Evolutionary conservation across 2,797 vertebrate genomes (phyloP).

Genomic region (Philypnodon macrostomus): DNA sequence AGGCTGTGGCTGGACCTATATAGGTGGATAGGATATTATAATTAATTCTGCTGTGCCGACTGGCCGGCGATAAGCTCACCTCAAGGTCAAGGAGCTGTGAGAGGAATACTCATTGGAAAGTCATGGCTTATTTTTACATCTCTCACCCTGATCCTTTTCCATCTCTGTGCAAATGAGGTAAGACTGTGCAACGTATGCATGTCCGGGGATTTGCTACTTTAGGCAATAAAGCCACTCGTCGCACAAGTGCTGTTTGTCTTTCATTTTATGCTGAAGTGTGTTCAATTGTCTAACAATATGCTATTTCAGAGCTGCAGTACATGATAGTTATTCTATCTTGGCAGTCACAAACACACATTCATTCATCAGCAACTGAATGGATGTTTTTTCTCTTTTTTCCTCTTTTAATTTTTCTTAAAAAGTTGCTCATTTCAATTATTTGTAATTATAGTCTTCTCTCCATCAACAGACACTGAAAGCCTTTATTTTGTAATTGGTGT

Average conservation of each 20-base stretch:
- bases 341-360: too few relatives aligned
- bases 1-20: conserved; percentile 53
- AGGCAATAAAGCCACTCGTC: neutral
- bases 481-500: too few relatives aligned
- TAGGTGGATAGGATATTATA: conserved; percentile 73
- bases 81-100: conserved; percentile 79
- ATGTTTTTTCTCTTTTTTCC: too few relatives aligned
- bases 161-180: conserved; percentile 55
- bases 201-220: conserved; percentile 19
- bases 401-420: too few relatives aligned
- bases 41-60: conserved; percentile 70
- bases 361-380: too few relatives aligned
- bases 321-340: too few relatives aligned
- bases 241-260: conserved; percentile 9
- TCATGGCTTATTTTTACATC: conserved; percentile 65
- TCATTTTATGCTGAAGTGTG: conserved; percentile 8
- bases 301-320: neutral
- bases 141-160: conserved; percentile 53
- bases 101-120: conserved; percentile 78
- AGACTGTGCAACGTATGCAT: conserved; percentile 36
- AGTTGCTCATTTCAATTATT: too few relatives aligned
- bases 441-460: too few relatives aligned
- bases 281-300: conserved; percentile 12
- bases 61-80: conserved; percentile 73
- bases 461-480: too few relatives aligned